Base-by-base conservation (phyloP, 2,113 vertebrate genomes). In the Zeus faber region DNA sequence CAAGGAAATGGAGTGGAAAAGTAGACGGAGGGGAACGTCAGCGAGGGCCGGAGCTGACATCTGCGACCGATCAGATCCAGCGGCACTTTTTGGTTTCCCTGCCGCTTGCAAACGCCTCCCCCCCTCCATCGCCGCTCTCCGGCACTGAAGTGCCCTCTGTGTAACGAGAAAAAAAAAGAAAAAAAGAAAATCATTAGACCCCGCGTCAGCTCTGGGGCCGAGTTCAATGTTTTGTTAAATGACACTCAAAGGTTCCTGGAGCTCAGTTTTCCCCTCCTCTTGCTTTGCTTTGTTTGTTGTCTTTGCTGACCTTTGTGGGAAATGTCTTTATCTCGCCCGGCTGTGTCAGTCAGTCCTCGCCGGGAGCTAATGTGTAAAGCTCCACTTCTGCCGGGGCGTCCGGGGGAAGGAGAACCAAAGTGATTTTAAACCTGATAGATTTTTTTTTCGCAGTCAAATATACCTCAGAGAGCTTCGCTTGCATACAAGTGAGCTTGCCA, bases 1-100 rank as follows among this genome's bases (percentile, higher is more conserved):
- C 11, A 51, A 44, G 45, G 63, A 78, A 87, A 78, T 68, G 62
- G 73, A 74, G 65, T 67, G 74, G 76, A 85, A 77, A 73, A 74
- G 52, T 43, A 70, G 41, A 13, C 47, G 50, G 66, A 56, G 57
- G 58, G 41, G 46, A 57, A 35, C 45, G 29, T 5, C 27, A 14
- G 8, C 22, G 5, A n/a, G 16, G 8, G 20, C 11, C 41, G 11
- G n/a, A 50, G 29, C 25, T 62, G 65, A 58, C 54, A 76, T 72
- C 67, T 76, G 73, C 53, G 55, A 37, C 59, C 67, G 41, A 51
- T 62, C 63, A 57, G 45, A 48, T 60, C 63, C 29, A 43, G n/a
- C 40, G 14, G 18, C n/a, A n/a, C n/a, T n/a, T n/a, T n/a, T n/a
- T n/a, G n/a, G 25, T 11, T 5, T 44, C 16, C n/a, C 10, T 11